Evolutionary conservation across 2,888 invertebrate genomes (phyloP).

Genomic region (Fabriciana adippe): DNA sequence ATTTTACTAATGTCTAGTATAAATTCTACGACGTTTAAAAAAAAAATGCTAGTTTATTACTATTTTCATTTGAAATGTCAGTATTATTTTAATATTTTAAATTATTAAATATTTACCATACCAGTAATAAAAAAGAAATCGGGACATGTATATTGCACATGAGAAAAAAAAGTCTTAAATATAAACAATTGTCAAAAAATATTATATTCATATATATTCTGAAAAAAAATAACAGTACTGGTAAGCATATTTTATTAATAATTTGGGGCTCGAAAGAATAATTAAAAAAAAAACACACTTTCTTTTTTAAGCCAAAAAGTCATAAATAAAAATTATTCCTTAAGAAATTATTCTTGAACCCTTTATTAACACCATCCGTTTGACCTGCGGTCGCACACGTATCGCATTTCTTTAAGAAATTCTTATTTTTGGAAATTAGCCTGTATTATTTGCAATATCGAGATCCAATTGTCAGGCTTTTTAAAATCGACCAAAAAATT

Average conservation of each 20-base stretch:
- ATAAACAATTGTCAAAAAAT: too few species aligned
- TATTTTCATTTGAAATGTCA: too few species aligned
- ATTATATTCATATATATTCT: too few species aligned
- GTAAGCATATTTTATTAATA: too few species aligned
- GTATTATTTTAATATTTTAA: too few species aligned
- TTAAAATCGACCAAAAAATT: slow-evolving; percentile 45
- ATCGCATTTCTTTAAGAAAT: slow-evolving; percentile 63
- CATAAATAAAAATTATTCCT: background rate
- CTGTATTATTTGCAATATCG: slow-evolving; percentile 53
- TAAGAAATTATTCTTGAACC: slow-evolving; percentile 34
- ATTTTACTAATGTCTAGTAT: slow-evolving; percentile 6
- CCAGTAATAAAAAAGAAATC: too few species aligned
- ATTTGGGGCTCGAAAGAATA: too few species aligned
- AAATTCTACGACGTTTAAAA: background rate
- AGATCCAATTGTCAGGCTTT: slow-evolving; percentile 62
- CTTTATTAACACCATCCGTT: slow-evolving; percentile 39
- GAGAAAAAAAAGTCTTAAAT: too few species aligned
- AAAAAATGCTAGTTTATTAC: too few species aligned
- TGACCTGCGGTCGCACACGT: slow-evolving; percentile 75
- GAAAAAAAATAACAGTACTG: too few species aligned
- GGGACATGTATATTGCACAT: too few species aligned
- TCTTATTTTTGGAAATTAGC: slow-evolving; percentile 60
- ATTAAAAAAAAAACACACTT: background rate
- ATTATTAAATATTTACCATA: too few species aligned
- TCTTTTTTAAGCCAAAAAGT: background rate